phyloP scores from a whole-genome alignment of 2,113 vertebrate genomes.

The Microcebus jonahi region DNA sequence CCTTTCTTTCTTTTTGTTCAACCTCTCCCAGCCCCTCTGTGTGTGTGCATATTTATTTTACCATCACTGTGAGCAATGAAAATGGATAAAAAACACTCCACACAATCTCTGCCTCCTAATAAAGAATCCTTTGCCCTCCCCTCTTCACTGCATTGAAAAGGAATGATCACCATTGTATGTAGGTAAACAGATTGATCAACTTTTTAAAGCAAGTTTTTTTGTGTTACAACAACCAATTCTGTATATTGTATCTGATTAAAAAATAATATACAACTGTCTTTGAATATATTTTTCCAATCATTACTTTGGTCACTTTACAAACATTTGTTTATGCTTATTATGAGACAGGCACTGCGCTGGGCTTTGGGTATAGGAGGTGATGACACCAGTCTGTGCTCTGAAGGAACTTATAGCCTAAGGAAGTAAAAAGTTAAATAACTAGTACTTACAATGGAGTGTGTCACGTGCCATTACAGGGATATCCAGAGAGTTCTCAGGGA shows the following conservation, averaged over 20 bases:
- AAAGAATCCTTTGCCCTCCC: not conserved
- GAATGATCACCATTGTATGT: not conserved
- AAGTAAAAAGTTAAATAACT: not conserved
- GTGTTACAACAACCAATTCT: not conserved
- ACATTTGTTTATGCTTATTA: not conserved
- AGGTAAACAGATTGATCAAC: not conserved
- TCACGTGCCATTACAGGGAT: not conserved
- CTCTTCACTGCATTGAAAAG: not conserved
- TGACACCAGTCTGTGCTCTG: not conserved
- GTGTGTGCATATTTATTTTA: not conserved
- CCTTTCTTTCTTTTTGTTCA: not conserved
- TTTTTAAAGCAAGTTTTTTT: not conserved
- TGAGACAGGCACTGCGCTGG: not conserved
- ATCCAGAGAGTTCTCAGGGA: not conserved
- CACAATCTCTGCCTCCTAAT: not conserved
- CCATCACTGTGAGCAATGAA: not conserved
- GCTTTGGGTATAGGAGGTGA: not conserved
- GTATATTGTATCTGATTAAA: not conserved
- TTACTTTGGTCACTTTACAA: not conserved
- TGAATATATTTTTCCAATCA: not conserved
- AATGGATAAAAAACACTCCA: not conserved
- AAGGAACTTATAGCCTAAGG: not conserved
- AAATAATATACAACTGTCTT: not conserved
- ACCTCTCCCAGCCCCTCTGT: not conserved
- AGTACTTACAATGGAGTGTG: not conserved